phyloP scores from a whole-genome alignment of 2,113 vertebrate genomes.

The Oncorhynchus masou region DNA sequence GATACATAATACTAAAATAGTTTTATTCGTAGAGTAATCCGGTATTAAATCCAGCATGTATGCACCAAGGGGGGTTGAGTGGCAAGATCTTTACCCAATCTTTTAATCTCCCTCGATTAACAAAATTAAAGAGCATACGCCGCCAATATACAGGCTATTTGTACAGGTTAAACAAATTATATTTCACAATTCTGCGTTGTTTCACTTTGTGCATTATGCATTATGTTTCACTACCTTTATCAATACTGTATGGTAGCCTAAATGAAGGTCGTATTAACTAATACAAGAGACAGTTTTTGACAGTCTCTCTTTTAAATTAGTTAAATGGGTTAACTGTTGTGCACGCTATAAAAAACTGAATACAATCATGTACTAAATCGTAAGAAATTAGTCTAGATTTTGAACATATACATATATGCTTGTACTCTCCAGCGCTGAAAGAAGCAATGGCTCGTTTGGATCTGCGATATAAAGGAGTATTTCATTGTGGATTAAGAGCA shows the following conservation, averaged over 20 bases:
- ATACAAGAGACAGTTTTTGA: no score
- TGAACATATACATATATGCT: background rate
- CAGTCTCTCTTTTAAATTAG: background rate
- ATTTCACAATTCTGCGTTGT: no score
- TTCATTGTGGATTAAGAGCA: constrained; percentile 15
- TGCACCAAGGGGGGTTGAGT: constrained; percentile 55
- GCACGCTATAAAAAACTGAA: no score
- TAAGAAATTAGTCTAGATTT: background rate
- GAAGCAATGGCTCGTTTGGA: background rate
- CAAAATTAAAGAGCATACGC: constrained; percentile 58
- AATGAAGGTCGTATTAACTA: background rate
- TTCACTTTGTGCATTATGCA: no score
- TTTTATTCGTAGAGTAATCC: constrained; percentile 65
- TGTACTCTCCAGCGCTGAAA: background rate
- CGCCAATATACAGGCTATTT: background rate
- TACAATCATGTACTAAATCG: no score
- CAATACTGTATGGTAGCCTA: background rate
- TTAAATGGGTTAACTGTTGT: background rate
- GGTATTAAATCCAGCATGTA: constrained; percentile 58
- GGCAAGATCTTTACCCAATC: constrained; percentile 68
- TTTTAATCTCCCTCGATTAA: constrained; percentile 71
- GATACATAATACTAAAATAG: constrained; percentile 26
- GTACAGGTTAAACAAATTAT: background rate
- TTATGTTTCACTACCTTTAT: background rate
- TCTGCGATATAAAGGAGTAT: background rate